Conservation (phyloP, 2,888 invertebrate species). For the Pandemis corylana region DNA sequence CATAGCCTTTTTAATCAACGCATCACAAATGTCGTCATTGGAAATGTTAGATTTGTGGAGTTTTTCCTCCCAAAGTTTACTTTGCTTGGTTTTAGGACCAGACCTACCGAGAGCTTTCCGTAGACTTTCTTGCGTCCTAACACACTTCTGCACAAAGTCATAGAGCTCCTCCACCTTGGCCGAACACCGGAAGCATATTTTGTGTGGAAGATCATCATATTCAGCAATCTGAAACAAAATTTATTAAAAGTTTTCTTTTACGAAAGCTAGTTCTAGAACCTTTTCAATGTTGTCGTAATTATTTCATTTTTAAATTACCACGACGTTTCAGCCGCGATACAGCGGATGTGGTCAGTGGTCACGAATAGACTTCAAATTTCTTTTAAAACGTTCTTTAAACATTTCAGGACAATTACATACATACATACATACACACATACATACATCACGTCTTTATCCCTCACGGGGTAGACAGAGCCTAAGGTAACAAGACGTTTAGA, state of each 20-base stretch:
- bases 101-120: constrained; percentile 62
- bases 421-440: no score
- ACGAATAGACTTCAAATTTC: no score
- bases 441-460: no score
- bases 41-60: constrained; percentile 74
- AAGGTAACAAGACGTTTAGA: no score
- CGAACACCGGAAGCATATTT: constrained; percentile 81
- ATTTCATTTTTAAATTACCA: no score
- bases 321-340: no score
- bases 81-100: constrained; percentile 65
- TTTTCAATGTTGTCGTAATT: no score
- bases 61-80: constrained; percentile 74
- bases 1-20: constrained; percentile 78
- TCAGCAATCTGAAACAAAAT: constrained; percentile 72
- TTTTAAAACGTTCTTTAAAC: no score
- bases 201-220: constrained; percentile 81
- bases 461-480: no score
- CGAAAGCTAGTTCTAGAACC: not conserved
- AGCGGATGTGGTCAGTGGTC: no score
- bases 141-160: constrained; percentile 79
- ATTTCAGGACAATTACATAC: no score
- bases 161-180: constrained; percentile 79
- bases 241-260: constrained; percentile 8
- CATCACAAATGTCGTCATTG: constrained; percentile 80
- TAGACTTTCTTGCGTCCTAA: constrained; percentile 73